These are phyloP conservation scores for Micropoecilia bifurca DNA, from an alignment of 2,797 vertebrate genomes.

Conservation along the genomic window DNA sequence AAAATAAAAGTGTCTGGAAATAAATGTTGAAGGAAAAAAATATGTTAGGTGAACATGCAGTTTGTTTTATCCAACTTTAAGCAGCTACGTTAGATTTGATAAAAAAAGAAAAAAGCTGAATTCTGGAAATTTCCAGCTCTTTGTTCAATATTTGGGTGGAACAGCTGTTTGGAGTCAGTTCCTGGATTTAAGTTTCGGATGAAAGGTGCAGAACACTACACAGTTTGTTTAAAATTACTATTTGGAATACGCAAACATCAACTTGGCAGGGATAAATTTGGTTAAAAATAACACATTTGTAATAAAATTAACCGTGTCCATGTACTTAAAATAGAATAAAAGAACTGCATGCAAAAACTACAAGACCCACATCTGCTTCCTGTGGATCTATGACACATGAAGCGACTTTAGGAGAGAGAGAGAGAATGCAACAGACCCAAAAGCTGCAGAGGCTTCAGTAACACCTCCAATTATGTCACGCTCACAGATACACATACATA, in stretches of 20 bases:
- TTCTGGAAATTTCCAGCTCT: not conserved
- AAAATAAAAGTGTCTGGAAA: slow-evolving; percentile 57
- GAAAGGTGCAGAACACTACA: not conserved
- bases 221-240: not conserved
- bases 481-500: slow-evolving; percentile 41
- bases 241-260: not conserved
- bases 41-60: slow-evolving; percentile 18
- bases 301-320: not conserved
- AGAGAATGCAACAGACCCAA: slow-evolving; percentile 62
- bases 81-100: slow-evolving; percentile 5
- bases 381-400: slow-evolving; percentile 41
- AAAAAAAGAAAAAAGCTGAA: not conserved
- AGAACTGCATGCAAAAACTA: slow-evolving; percentile 19
- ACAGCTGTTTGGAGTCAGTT: not conserved
- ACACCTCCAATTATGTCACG: slow-evolving; percentile 40
- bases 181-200: not conserved
- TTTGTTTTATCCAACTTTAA: slow-evolving; percentile 35
- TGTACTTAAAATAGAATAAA: slow-evolving; percentile 42
- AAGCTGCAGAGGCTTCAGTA: slow-evolving; percentile 47
- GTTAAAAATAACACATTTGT: not conserved
- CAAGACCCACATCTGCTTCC: slow-evolving; percentile 30
- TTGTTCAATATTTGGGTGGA: not conserved
- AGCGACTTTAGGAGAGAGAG: slow-evolving; percentile 49
- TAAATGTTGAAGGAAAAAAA: slow-evolving; percentile 37
- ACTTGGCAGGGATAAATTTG: not conserved